A percentile compares a stretch with the other conserved stretches of the same genome.
These are phyloP conservation scores for Cotesia chilonis DNA, from an alignment of 1,140 invertebrate genomes.

Conservation along the genomic window DNA sequence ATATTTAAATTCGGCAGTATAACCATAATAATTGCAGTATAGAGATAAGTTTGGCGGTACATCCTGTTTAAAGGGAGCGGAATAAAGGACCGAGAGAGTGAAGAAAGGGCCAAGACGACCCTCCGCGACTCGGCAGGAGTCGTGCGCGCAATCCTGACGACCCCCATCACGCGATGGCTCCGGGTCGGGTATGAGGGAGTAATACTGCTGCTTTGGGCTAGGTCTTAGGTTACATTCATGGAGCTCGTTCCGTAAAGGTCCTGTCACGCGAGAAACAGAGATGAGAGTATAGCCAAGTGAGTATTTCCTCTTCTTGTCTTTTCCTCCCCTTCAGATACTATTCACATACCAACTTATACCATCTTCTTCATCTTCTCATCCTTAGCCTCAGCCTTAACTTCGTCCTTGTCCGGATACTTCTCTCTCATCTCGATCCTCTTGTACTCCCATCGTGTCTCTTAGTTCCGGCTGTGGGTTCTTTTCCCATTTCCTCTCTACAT, in stretches of 20 bases:
- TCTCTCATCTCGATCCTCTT: neutral
- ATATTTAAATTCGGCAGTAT: slow-evolving; percentile 20
- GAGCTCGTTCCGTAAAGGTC: slow-evolving; percentile 43
- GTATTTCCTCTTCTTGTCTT: slow-evolving; percentile 31
- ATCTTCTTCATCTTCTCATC: neutral
- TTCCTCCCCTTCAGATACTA: slow-evolving; percentile 22
- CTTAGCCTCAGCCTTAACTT: slow-evolving; percentile 1
- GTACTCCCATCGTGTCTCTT: slow-evolving; percentile 27
- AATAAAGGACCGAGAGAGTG: neutral
- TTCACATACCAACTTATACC: neutral
- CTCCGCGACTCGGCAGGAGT: slow-evolving; percentile 35
- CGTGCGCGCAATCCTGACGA: slow-evolving; percentile 42
- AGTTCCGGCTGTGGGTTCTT: slow-evolving; percentile 35
- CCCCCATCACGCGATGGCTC: slow-evolving; percentile 37
- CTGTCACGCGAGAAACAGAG: slow-evolving; percentile 43
- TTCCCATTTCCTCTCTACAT: slow-evolving; percentile 16
- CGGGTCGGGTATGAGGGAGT: slow-evolving; percentile 9
- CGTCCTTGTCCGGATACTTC: neutral
- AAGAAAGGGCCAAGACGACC: slow-evolving; percentile 21
- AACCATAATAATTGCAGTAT: neutral
- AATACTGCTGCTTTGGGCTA: slow-evolving; percentile 12
- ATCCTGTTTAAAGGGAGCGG: slow-evolving; percentile 12
- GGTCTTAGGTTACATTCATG: slow-evolving; percentile 44
- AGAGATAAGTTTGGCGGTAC: neutral
- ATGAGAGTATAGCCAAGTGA: slow-evolving; percentile 27